Base-by-base conservation (phyloP, 2,888 invertebrate species). In the Cantharis nigra region DNA sequence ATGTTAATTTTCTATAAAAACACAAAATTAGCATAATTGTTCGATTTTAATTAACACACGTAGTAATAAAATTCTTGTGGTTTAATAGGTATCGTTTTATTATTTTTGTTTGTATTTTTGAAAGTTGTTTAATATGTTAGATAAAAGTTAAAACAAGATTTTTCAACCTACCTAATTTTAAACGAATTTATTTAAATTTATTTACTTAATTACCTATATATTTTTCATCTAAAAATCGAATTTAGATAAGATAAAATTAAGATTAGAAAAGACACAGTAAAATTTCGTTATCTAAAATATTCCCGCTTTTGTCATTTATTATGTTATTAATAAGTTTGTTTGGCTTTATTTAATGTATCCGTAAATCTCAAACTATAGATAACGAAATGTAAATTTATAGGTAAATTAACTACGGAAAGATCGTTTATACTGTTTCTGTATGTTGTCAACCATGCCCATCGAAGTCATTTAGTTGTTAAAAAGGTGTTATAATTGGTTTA, bases 401-500 rank as follows among this genome's bases (percentile, higher is more conserved):
- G 26, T 67, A 67, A 67, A 67, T 67, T 67, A 67, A 67, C 65
- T 67, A 67, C 26, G 26, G 65, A 67, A 67, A 67, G 65, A 67
- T 67, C 65, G 65, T 67, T 67, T 67, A 67, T 67, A 70, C 70
- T 18, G 28, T 70, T 33, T 28, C 70, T 70, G 79, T 79, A 77
- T 77, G 78, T 85, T 85, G 85, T 85, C 86, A 82, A 82, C 84
- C 85, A 86, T 87, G 87, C 86, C 86, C 87, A 87, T 87, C 86
- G 86, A 82, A 86, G 86, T 87, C 87, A 87, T 87, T 87, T 86
- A 85, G 86, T 87, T 87, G 87, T 87, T 85, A 86, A 85, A 67
- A 67, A 88, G 88, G 88, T 88, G 89, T 88, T 89, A 89, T 89
- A 89, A 88, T 89, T 89, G 89, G 89, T 86, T 87, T 86, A 85